Conservation (phyloP, 2,888 invertebrate species). For the Carterocephalus palaemon region DNA sequence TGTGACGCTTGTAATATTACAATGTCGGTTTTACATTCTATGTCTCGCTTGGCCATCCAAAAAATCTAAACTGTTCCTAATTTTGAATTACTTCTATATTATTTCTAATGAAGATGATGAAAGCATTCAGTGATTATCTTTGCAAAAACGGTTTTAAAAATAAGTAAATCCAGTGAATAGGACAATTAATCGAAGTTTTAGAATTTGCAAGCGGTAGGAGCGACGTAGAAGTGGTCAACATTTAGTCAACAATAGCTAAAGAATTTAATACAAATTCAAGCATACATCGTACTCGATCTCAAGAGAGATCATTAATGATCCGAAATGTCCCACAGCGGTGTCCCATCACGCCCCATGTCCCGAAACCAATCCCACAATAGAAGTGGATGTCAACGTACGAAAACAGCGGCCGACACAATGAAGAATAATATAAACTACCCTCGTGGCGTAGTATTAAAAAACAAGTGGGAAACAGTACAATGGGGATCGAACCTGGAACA, state of each 20-base stretch:
- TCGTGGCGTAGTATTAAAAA: conserved; percentile 59
- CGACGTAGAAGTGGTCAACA: too few relatives aligned
- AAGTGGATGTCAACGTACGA: conserved; percentile 69
- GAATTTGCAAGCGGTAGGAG: too few relatives aligned
- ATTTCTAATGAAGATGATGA: too few relatives aligned
- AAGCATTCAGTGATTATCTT: too few relatives aligned
- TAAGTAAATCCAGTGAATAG: too few relatives aligned
- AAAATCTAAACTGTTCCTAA: too few relatives aligned
- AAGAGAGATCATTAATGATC: conserved; percentile 54
- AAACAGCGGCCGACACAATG: conserved; percentile 62
- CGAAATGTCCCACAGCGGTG: conserved; percentile 40
- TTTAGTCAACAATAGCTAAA: conserved; percentile 1
- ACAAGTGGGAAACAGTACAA: conserved; percentile 71
- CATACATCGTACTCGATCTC: conserved; percentile 52
- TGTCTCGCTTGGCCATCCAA: too few relatives aligned
- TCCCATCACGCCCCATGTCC: conserved; percentile 31
- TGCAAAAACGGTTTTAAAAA: too few relatives aligned
- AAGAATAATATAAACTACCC: conserved; percentile 75
- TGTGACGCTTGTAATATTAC: too few relatives aligned
- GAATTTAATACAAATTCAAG: conserved; percentile 9
- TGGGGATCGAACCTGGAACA: conserved; percentile 66
- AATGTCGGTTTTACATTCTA: too few relatives aligned
- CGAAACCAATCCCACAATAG: conserved; percentile 34
- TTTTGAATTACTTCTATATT: too few relatives aligned
- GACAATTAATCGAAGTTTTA: too few relatives aligned